Base-by-base conservation (phyloP, 2,797 vertebrate species). In the Sebastolobus altivelis region DNA sequence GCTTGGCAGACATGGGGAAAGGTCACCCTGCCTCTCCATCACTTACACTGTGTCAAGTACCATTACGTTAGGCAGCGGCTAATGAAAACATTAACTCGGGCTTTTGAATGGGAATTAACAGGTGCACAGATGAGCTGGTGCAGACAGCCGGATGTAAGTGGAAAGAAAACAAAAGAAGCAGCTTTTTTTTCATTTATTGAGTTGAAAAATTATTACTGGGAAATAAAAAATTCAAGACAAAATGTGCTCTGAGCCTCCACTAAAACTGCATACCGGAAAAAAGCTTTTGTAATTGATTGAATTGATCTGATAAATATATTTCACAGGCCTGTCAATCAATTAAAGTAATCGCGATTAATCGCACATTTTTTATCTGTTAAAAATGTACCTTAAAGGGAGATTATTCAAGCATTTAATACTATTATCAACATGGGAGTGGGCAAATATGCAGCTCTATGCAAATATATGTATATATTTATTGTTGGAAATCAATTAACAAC, bases 11-110 rank as follows among this genome's bases (percentile, higher is more conserved):
- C 85, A 84, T 80, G 61, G 87, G 80, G 83, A 94, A 95, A 96
- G 94, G 94, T 95, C 94, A 94, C 88, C 81, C 89, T 89, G 93
- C 90, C 89, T 93, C 93, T 93, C 90, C 91, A 93, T 95, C 94
- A 90, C 88, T 91, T 92, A 87, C 85, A 87, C 89, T 63, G 84
- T 90, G 93, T 94, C 94, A 94, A 93, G 91, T 84, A 86, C 79
- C 87, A 87, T 89, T 89, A 84, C 72, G 89, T 88, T 79, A 83
- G 78, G 78, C 86, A 5, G 65, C 10, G 72, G 79, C 81, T 92
- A 89, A 93, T 93, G 91, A 93, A 93, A 94, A 94, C 83, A 89
- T 92, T 85, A 89, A 83, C 84, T 85, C 68, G 75, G 71, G 82
- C 83, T 87, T 93, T 77, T 87, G 91, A 92, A 88, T 63, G 81